Conservation (phyloP, 2,113 vertebrate species). For the Spea multiplicata region DNA sequence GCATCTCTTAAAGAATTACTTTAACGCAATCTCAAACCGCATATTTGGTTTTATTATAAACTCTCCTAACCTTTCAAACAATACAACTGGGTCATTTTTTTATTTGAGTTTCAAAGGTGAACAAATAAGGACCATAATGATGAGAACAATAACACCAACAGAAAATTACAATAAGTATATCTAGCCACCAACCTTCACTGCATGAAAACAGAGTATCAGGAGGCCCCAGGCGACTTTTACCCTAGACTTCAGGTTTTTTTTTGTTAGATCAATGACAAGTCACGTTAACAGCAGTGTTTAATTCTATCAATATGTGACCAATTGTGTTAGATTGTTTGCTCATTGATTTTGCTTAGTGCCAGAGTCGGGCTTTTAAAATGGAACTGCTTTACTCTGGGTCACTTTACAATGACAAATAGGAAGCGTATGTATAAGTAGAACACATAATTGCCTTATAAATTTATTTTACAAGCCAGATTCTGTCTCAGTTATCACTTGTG, state of each 20-base stretch:
- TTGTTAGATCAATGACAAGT: conserved; percentile 78
- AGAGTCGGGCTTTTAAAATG: conserved; percentile 67
- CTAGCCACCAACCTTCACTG: conserved; percentile 50
- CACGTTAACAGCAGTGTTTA: conserved; percentile 86
- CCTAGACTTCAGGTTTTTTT: conserved; percentile 57
- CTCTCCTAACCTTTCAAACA: neutral
- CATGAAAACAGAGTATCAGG: conserved; percentile 55
- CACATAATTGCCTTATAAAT: neutral
- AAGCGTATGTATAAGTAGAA: conserved; percentile 29
- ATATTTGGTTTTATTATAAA: too few relatives aligned
- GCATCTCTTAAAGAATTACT: too few relatives aligned
- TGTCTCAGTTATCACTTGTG: neutral
- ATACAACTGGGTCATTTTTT: neutral
- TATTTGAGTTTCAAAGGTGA: neutral
- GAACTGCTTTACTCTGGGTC: conserved; percentile 61
- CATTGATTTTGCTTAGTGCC: conserved; percentile 89
- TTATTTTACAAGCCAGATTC: neutral
- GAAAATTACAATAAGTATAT: conserved; percentile 17
- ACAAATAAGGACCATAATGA: neutral
- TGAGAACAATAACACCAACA: conserved; percentile 16
- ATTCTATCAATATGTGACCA: conserved; percentile 91
- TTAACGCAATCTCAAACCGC: too few relatives aligned
- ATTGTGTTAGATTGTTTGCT: conserved; percentile 85
- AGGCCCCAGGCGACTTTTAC: conserved; percentile 66
- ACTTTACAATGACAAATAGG: conserved; percentile 64